Conservation (phyloP, 2,797 vertebrate species). For the Cyclura pinguis region DNA sequence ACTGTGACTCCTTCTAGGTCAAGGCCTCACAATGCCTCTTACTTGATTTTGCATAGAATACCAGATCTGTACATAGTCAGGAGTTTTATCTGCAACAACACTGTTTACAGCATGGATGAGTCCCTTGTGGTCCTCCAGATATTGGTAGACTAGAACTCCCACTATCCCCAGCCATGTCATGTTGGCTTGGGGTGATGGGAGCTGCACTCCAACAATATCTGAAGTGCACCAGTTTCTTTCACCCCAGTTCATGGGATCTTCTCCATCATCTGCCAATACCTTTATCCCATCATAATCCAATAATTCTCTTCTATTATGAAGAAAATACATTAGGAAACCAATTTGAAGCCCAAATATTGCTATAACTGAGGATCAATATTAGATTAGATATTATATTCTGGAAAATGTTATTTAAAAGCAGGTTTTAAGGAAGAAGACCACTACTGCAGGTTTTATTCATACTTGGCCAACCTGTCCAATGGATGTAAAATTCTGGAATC, state of each 20-base stretch:
- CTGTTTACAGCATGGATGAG: not conserved
- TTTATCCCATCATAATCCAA: not conserved
- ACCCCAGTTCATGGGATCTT: too few species aligned
- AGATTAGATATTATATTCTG: not conserved
- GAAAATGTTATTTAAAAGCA: not conserved
- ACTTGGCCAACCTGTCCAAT: not conserved
- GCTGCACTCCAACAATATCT: too few species aligned
- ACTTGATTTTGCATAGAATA: too few species aligned
- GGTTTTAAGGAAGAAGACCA: not conserved
- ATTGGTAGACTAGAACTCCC: too few species aligned
- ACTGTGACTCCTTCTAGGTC: too few species aligned
- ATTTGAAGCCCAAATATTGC: not conserved
- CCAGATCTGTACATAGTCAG: not conserved
- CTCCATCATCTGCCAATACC: not conserved
- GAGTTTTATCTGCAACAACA: not conserved
- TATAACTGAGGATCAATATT: not conserved
- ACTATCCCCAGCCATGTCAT: too few species aligned
- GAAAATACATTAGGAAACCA: not conserved
- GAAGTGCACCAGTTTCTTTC: too few species aligned
- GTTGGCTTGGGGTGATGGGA: too few species aligned
- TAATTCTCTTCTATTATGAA: not conserved
- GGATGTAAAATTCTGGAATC: not conserved
- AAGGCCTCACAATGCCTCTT: too few species aligned
- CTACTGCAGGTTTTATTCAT: not conserved
- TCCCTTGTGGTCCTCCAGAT: too few species aligned